Evolutionary conservation across 1,140 invertebrate genomes (phyloP), one percentile per base, ranked within the genome.

Genomic region (Hermetia illucens): DNA sequence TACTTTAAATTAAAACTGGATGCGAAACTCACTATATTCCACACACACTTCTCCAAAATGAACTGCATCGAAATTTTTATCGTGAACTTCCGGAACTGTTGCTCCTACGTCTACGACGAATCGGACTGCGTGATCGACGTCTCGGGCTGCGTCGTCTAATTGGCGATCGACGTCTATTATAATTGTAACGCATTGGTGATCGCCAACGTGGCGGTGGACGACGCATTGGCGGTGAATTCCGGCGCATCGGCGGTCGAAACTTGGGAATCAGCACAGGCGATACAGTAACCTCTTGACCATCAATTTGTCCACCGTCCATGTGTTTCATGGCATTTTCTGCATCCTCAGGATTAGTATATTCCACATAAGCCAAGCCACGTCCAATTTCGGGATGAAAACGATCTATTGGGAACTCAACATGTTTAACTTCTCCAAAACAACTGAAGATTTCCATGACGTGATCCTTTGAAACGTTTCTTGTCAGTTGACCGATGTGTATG

Each of bases 291-390:
- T 95, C 91, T 59, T 94, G 89, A 13, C 91, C 91, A 68, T 85
- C 81, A 46, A 86, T 80, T 64, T 84, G 81, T 21, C 80, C 94
- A 61, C 94, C 94, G 68, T 98, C 92, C 94, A 98, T 98, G 51
- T 97, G 89, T 63, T 96, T 97, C 77, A 97, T 90, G 1, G 94
- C 94, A 66, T 93, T 93, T 63, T 96, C 91, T 21, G 93, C 93
- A 63, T 96, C 91, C 51, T 96, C 92, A 1, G 88, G 66, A 40
- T 78, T 93, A 45, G 79, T 80, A 64, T 85, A 98, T 52, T 98
- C 93, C 5, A 98, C 81, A 61, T 96, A 97, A 5, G 87, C 90
- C 68, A 89, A 90, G 12, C 92, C 90, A 19, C 83, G 71, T 17
- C 84, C 82, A 44, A 90, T 71, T 54, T 86, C 78, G 0, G 79